A percentile compares a stretch with the other conserved stretches of the same genome.
Evolutionary conservation across 2,888 invertebrate species (phyloP).

Genomic region (Lepeophtheirus nordmannii): DNA sequence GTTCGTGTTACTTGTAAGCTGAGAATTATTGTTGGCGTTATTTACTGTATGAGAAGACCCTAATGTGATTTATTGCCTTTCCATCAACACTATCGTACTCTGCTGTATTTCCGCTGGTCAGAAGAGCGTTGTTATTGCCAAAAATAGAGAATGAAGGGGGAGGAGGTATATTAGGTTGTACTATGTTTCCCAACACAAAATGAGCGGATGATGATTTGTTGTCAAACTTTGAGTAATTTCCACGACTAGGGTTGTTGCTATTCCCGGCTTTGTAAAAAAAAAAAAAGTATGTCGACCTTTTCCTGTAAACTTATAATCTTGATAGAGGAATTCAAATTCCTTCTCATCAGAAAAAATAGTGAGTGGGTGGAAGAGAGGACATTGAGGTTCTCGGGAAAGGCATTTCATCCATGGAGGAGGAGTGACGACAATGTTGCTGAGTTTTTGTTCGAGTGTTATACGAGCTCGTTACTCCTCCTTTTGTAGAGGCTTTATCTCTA

Average conservation of each 20-base stretch:
- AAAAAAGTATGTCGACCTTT: slow-evolving; percentile 60
- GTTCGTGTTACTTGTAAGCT: slow-evolving; percentile 18
- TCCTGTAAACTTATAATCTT: slow-evolving; percentile 87
- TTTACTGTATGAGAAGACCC: neutral
- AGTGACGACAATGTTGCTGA: too few species aligned
- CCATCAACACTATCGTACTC: neutral
- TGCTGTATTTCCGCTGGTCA: neutral
- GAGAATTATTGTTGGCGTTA: neutral
- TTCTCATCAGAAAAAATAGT: slow-evolving; percentile 91
- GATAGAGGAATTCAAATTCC: slow-evolving; percentile 84
- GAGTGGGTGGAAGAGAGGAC: slow-evolving; percentile 28
- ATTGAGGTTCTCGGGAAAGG: too few species aligned
- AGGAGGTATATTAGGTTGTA: too few species aligned
- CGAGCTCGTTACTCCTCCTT: too few species aligned
- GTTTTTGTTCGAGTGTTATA: too few species aligned
- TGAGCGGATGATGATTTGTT: neutral
- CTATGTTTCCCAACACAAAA: too few species aligned
- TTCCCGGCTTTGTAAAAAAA: neutral
- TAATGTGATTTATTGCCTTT: neutral
- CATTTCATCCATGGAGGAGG: too few species aligned
- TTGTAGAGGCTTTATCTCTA: too few species aligned
- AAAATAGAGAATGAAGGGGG: neutral
- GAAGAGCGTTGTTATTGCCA: neutral
- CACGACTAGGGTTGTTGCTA: neutral
- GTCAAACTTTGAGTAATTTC: neutral